Evolutionary conservation across 2,797 vertebrate species (phyloP).

Genomic region (Phalanger gymnotis): DNA sequence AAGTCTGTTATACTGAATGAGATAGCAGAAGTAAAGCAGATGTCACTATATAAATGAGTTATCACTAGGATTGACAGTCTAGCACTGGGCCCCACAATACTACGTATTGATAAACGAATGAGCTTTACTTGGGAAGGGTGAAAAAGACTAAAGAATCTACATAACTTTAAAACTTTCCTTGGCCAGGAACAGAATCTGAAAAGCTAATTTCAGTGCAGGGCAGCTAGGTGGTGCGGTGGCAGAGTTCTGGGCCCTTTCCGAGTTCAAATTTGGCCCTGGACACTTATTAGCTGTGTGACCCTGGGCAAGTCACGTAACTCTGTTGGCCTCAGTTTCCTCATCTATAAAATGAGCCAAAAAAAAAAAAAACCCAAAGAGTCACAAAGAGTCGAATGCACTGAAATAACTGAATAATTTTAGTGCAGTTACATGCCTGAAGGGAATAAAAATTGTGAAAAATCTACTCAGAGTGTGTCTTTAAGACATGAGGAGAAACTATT

Average conservation of each 20-base stretch:
- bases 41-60: not conserved
- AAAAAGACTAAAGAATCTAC: not conserved
- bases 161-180: not conserved
- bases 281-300: too few species aligned
- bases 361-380: not conserved
- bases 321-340: too few species aligned
- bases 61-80: not conserved
- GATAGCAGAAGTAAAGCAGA: not conserved
- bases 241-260: too few species aligned
- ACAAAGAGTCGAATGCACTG: not conserved
- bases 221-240: too few species aligned
- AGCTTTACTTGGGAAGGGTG: not conserved
- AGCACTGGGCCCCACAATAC: not conserved
- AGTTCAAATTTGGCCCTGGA: too few species aligned
- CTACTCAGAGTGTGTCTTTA: slow-evolving; percentile 55
- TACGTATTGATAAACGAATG: not conserved
- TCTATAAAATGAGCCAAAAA: not conserved
- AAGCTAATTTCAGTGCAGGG: not conserved
- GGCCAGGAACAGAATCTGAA: not conserved
- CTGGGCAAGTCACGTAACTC: not conserved
- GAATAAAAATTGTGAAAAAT: slow-evolving; percentile 56
- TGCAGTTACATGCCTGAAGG: not conserved
- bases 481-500: slow-evolving; percentile 52
- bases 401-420: not conserved
- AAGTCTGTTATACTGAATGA: not conserved